A percentile compares a stretch with the other conserved stretches of the same genome.
Evolutionary conservation across 2,888 invertebrate genomes (phyloP).

Genomic region (Pandemis cinnamomeana): DNA sequence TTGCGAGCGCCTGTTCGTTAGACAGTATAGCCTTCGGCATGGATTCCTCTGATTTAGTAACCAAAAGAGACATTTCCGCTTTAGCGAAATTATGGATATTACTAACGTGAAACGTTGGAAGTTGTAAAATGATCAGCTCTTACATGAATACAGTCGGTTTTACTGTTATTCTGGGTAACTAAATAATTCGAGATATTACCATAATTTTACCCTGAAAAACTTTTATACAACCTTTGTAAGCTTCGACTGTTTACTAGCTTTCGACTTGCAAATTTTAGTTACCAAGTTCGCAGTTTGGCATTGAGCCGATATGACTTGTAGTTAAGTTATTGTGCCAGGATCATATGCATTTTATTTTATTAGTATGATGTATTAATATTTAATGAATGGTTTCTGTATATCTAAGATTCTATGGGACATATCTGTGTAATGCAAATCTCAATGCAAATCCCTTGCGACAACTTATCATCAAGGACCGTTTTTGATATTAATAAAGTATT

Average conservation of each 20-base stretch:
- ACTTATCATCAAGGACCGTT: slow-evolving; percentile 4
- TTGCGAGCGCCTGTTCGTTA: no score
- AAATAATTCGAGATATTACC: background rate
- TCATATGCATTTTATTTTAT: slow-evolving; percentile 18
- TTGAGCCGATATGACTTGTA: background rate
- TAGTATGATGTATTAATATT: slow-evolving; percentile 10
- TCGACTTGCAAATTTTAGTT: background rate
- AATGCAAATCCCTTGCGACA: slow-evolving; percentile 8
- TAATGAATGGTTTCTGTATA: background rate
- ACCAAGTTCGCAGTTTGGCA: background rate
- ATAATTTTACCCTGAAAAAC: background rate
- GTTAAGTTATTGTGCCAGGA: slow-evolving; percentile 11
- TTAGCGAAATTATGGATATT: slow-evolving; percentile 28
- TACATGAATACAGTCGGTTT: background rate
- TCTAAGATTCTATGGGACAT: slow-evolving; percentile 10
- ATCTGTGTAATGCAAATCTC: slow-evolving; percentile 25
- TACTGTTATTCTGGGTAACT: background rate
- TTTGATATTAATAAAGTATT: slow-evolving; percentile 24
- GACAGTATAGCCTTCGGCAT: background rate
- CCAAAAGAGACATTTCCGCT: slow-evolving; percentile 1
- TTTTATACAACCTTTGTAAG: background rate
- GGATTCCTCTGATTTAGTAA: background rate
- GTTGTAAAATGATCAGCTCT: background rate
- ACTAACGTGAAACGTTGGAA: slow-evolving; percentile 6
- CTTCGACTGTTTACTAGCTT: background rate